Evolutionary conservation across 1,140 invertebrate genomes (phyloP).

Genomic region (Bombyx mandarina): DNA sequence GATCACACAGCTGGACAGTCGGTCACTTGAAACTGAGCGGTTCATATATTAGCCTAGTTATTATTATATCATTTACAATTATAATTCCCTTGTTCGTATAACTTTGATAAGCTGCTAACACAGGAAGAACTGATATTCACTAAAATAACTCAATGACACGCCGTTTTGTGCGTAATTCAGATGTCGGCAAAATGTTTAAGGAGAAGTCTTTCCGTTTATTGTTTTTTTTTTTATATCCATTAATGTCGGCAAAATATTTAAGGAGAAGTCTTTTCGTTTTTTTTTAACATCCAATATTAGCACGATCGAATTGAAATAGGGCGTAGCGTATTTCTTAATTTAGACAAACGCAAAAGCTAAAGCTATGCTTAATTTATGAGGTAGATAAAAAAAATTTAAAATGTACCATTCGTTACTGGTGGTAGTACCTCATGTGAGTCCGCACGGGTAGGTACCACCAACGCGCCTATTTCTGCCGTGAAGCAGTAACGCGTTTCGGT

Average conservation of each 20-base stretch:
- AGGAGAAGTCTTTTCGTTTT: not conserved
- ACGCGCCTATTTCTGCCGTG: no score
- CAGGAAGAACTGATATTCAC: constrained; percentile 13
- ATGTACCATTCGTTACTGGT: no score
- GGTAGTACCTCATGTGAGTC: no score
- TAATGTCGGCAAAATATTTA: not conserved
- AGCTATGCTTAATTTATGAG: no score
- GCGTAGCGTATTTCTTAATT: no score
- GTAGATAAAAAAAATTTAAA: no score
- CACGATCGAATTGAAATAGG: no score
- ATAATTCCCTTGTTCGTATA: constrained; percentile 14
- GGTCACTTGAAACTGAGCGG: no score
- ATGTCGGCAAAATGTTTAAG: not conserved
- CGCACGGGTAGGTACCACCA: no score
- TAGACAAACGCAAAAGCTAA: no score
- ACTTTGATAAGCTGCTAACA: constrained; percentile 11
- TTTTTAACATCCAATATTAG: not conserved
- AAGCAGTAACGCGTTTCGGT: no score
- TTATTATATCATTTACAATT: constrained; percentile 7
- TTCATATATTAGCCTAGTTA: not conserved
- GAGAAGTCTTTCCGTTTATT: not conserved
- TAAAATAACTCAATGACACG: constrained; percentile 6
- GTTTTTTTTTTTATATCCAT: not conserved
- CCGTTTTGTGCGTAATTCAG: constrained; percentile 5
- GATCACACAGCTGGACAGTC: no score